Conservation (phyloP, 1,140 invertebrate species). For the Drosophila rhopaloa region DNA sequence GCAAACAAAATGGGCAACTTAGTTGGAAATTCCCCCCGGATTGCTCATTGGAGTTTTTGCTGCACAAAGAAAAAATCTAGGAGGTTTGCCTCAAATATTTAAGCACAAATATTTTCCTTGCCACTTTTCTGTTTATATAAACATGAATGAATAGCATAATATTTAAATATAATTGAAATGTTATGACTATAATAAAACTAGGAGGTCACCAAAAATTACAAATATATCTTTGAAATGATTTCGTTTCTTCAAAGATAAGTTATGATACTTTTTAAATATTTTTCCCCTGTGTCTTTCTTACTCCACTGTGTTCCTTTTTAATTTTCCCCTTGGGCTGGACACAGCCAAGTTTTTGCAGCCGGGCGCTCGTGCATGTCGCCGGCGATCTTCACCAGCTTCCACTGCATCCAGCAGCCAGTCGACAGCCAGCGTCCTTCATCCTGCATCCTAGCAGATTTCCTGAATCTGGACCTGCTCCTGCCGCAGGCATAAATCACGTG, state of each 20-base stretch:
- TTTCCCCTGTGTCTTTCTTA: conserved; percentile 4
- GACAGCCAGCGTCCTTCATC: background rate
- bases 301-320: conserved; percentile 17
- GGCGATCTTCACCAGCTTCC: conserved; percentile 39
- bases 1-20: conserved; percentile 54
- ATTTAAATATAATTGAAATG: too few species aligned
- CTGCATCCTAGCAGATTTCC: conserved; percentile 5
- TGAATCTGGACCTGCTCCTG: conserved; percentile 39
- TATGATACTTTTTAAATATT: background rate
- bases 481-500: conserved; percentile 84
- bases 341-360: conserved; percentile 42
- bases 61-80: background rate
- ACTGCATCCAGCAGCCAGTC: background rate
- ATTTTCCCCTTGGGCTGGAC: conserved; percentile 31
- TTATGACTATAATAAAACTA: too few species aligned
- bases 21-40: conserved; percentile 22
- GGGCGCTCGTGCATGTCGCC: conserved; percentile 62
- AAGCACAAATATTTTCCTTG: too few species aligned
- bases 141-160: too few species aligned
- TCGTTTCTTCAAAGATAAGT: background rate
- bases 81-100: too few species aligned
- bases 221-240: background rate
- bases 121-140: too few species aligned
- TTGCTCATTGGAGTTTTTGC: conserved; percentile 1
- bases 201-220: too few species aligned